Base-by-base conservation (phyloP, 2,888 invertebrate genomes). In the Drosophila mimetica region DNA sequence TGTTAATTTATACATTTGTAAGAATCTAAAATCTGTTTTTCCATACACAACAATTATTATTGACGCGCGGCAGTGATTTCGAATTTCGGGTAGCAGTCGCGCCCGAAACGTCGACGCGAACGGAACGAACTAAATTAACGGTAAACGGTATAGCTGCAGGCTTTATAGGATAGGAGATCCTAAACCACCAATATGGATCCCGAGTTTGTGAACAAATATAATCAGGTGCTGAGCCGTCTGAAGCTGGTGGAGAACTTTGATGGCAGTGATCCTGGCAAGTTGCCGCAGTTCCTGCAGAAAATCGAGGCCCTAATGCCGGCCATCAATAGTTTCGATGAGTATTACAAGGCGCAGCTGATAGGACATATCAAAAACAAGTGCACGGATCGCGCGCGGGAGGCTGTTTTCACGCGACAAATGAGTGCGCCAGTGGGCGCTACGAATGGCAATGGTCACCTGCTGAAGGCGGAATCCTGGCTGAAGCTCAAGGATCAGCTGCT, bases 1-100 rank as follows among this genome's bases (percentile, higher is more conserved):
- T 84, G 88, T 84, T 84, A 84, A 84, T 84, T 84, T 86, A 88
- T 84, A 74, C 87, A 78, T 87, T 87, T 75, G 76, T 75, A 87
- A 83, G 83, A 87, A 84, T 75, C 79, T 52, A 70, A 74, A 77
- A 75, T 55, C 39, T 58, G 69, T 63, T 65, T 70, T 71, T 60
- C 72, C 66, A 64, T 44, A 60, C 51, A 69, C 74, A 73, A 73
- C 75, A 71, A 80, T 75, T 71, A 80, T 74, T 71, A 71, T 71
- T 78, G 69, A 59, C 59, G 69, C 55, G 60, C 25, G 39, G 60
- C 18, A 52, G 52, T 18, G 48, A 46, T 25, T 67, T 67, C 54
- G 42, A 66, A 67, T 67, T 57, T 57, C n/a, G n/a, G 37, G 37
- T 67, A 67, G 48, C 59, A 75, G 74, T 75, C 57, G 76, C 52